These are phyloP conservation scores for Umimayanthus kanabou DNA, from an alignment of 92 coral and sea anemone genomes.

Conservation along the genomic window DNA sequence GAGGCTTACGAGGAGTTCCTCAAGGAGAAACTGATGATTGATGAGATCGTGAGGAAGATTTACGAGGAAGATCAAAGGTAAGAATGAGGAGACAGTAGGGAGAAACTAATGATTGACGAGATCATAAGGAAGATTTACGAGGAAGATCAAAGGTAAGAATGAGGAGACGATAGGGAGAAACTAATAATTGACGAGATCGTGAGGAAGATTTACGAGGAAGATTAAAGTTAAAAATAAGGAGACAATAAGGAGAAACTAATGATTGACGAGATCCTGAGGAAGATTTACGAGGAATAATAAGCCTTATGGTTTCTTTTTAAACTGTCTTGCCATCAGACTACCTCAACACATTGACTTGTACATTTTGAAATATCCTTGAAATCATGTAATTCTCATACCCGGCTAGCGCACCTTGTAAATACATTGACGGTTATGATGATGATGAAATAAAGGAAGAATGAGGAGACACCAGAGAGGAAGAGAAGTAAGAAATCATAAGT, in stretches of 20 bases:
- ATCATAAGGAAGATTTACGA: constrained; percentile 96
- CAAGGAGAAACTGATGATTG: constrained; percentile 98
- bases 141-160: constrained; percentile 86
- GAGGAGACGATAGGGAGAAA: not conserved
- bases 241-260: constrained; percentile 72
- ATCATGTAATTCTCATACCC: too few relatives aligned
- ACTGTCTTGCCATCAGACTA: too few relatives aligned
- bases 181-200: constrained; percentile 99
- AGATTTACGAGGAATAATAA: constrained; percentile 82
- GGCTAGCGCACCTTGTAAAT: too few relatives aligned
- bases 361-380: too few relatives aligned
- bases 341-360: too few relatives aligned
- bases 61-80: constrained; percentile 98
- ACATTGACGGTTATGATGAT: constrained; percentile 96
- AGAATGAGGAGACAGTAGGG: constrained; percentile 9
- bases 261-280: constrained; percentile 95
- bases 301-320: too few relatives aligned
- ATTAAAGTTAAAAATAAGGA: constrained; percentile 67
- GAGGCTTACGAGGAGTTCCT: constrained; percentile 96
- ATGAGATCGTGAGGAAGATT: constrained; percentile 96
- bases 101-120: constrained; percentile 97
- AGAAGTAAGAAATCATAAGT: too few relatives aligned
- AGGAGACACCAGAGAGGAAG: constrained; percentile 67
- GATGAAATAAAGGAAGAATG: constrained; percentile 79
- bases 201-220: constrained; percentile 23